Base-by-base conservation (phyloP, 2,113 vertebrate genomes). In the Dromiciops gliroides region DNA sequence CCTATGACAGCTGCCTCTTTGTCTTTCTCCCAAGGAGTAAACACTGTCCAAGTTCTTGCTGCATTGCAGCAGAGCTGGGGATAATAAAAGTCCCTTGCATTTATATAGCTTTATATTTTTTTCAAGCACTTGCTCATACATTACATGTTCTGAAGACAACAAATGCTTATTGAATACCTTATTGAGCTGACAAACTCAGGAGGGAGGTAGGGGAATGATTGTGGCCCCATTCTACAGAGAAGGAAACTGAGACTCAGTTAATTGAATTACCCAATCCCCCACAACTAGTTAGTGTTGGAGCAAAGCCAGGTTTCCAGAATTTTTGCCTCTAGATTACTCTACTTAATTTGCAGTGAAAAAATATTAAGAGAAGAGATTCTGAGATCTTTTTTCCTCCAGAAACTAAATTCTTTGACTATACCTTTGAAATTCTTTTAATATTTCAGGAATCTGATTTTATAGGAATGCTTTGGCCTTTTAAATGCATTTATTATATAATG, bases 21-120 rank as follows among this genome's bases (percentile, higher is more conserved):
- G 67, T 83, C 67, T 83, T 44, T 37, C 16, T 83, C 67, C n/a
- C 67, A 83, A 83, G 67, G 37, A 83, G 67, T 83, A 83, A 83
- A 83, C 67, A 83, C 37, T 1, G 37, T 83, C 67, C 67, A 83
- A 83, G 37, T 44, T 83, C 37, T 44, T 83, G 67, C 67, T 83
- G 67, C 67, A 83, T 83, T 83, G 67, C 67, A 83, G 67, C 67
- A 83, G 67, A 83, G 37, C 67, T n/a, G 67, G 67, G 67, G 67
- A 83, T 83, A 83, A 83, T 83, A 83, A 83, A 83, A 83, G 67
- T 83, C 67, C 67, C 37, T 83, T 44, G 67, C 67, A 83, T 83
- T 83, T 83, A 83, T 83, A 83, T 83, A 83, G 67, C 67, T 83
- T 44, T 83, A 83, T 83, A 83, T 83, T 83, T 83, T 83, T 83